Base-by-base conservation (phyloP, 2,888 invertebrate species). In the Drepanosiphum platanoidis region DNA sequence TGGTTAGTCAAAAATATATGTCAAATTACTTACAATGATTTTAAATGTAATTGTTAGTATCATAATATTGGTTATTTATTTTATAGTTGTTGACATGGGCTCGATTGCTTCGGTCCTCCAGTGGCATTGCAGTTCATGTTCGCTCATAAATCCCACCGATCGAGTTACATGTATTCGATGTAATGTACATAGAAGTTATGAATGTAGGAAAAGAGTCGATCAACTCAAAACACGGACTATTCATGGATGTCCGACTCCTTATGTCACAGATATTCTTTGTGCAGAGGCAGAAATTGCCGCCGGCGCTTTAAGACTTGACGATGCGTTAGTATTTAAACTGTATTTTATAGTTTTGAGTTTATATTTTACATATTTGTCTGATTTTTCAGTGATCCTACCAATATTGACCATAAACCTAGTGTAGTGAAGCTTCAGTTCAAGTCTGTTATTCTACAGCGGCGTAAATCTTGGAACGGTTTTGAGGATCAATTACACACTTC, bases 41-140 rank as follows among this genome's bases (percentile, higher is more conserved):
- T n/a, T n/a, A n/a, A n/a, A n/a, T n/a, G n/a, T 13, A 27, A 46
- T 27, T 52, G 36, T 13, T 36, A 9, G 0, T 46, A 3, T 39
- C 30, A 30, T n/a, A 18, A 27, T 61, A 9, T 39, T 22, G 15
- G 22, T 78, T 52, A 2, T 70, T 46, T 70, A 34, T 30, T 42
- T 83, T 75, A 1, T 30, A 83, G 83, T 66, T 75, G 75, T 27
- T 39, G 87, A 87, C 87, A 96, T 96, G 96, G 96, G 96, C 91
- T 95, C 96, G 90, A 96, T 96, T 92, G 95, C 96, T 91, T 96
- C 96, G 90, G 96, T 96, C 92, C 93, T 96, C 91, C 96, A 96
- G 92, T 96, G 96, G 96, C 94, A 95, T 92, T 96, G 96, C 92
- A 93, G 93, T 90, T 93, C 93, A 91, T 96, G 96, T 92, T 93